These are phyloP conservation scores for Pantala flavescens DNA, from an alignment of 1,140 invertebrate species.

Conservation along the genomic window DNA sequence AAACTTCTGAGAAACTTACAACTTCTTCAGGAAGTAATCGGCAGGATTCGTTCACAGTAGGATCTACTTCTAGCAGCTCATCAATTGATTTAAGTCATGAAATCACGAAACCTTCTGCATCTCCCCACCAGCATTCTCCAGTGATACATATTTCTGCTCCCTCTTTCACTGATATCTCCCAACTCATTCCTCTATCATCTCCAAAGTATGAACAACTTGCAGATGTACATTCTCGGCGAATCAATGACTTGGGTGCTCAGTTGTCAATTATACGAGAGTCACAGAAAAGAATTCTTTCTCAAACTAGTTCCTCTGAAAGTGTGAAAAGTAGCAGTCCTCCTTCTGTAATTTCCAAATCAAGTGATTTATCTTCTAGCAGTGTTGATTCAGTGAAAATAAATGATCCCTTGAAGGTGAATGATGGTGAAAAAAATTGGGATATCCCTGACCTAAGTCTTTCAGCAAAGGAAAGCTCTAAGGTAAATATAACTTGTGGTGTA, in stretches of 20 bases:
- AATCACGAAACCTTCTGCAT: neutral
- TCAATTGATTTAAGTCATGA: neutral
- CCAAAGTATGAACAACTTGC: neutral
- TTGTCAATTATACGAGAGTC: neutral
- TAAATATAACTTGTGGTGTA: neutral
- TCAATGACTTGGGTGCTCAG: neutral
- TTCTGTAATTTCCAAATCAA: neutral
- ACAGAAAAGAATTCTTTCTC: neutral
- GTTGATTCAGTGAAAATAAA: neutral
- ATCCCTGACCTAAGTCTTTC: neutral
- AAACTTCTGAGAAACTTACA: neutral
- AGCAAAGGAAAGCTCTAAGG: neutral
- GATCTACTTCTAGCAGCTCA: neutral
- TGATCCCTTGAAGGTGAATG: neutral
- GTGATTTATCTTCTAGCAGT: neutral
- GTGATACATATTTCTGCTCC: neutral
- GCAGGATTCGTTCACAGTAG: neutral
- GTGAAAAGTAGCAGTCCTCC: neutral
- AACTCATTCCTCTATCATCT: neutral
- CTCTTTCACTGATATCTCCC: neutral
- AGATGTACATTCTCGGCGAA: neutral
- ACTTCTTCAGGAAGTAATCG: neutral
- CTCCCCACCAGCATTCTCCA: neutral
- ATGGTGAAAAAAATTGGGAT: neutral
- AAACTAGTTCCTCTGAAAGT: neutral